Conservation (phyloP, 2,113 vertebrate genomes). For the Smithornis capensis region DNA sequence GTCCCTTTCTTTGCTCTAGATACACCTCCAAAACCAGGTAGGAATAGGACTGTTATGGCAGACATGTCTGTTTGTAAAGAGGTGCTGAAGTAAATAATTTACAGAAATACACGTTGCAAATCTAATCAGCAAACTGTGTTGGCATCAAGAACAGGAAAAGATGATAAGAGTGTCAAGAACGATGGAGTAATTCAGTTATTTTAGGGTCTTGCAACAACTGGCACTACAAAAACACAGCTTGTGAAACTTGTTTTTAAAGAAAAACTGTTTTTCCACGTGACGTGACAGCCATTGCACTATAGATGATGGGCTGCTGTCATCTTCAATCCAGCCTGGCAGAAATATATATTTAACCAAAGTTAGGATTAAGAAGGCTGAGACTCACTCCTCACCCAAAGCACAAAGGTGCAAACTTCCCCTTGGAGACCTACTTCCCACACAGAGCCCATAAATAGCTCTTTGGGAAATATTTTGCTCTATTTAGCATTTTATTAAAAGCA, state of each 20-base stretch:
- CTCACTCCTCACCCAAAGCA: neutral
- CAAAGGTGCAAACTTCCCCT: conserved; percentile 26
- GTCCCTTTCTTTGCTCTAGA: neutral
- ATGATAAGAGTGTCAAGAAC: conserved; percentile 17
- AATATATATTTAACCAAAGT: neutral
- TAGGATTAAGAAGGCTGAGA: neutral
- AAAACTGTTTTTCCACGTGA: neutral
- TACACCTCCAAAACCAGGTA: neutral
- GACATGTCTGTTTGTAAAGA: neutral
- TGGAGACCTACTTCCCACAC: conserved; percentile 1
- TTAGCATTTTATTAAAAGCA: conserved; percentile 65
- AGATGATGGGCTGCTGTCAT: neutral
- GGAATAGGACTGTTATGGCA: neutral
- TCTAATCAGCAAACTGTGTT: neutral
- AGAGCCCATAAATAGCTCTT: conserved; percentile 59
- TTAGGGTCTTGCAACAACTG: conserved; percentile 1
- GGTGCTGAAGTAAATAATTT: conserved; percentile 28
- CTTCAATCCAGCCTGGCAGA: neutral
- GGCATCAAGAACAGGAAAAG: conserved; percentile 31
- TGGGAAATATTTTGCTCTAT: conserved; percentile 68
- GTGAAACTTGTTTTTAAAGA: neutral
- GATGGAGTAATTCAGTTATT: neutral
- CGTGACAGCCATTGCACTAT: neutral
- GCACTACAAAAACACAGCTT: neutral
- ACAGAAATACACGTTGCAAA: conserved; percentile 5